A percentile compares a stretch with the other conserved stretches of the same genome.
Evolutionary conservation across 2,888 invertebrate genomes (phyloP).

Genomic region (Stenchaetothrips biformis): DNA sequence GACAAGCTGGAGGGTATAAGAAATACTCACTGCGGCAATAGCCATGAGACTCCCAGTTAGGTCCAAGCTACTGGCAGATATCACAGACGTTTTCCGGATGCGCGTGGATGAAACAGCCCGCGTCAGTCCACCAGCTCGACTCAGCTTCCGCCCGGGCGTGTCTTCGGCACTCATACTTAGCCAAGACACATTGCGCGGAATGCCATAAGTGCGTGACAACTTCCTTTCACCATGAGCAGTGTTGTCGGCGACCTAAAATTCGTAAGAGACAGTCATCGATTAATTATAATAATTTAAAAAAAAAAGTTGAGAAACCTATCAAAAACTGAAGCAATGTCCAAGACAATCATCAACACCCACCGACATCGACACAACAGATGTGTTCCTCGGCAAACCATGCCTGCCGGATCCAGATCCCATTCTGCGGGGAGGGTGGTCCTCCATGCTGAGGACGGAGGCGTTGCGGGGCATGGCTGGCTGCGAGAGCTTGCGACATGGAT

Average conservation of each 20-base stretch:
- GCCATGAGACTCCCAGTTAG: constrained; percentile 40
- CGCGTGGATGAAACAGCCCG: constrained; percentile 25
- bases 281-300: too few relatives aligned
- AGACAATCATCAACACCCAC: neutral
- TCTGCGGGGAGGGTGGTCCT: neutral
- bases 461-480: constrained; percentile 8
- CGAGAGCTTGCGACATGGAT: neutral
- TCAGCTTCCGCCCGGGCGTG: constrained; percentile 7
- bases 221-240: neutral
- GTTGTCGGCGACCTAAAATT: neutral
- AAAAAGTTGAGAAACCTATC: too few relatives aligned
- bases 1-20: constrained; percentile 20
- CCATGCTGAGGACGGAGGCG: neutral
- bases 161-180: constrained; percentile 3
- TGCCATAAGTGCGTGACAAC: neutral
- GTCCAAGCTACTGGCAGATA: constrained; percentile 36
- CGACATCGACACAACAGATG: neutral
- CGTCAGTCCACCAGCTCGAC: constrained; percentile 3
- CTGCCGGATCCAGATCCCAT: neutral
- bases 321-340: too few relatives aligned
- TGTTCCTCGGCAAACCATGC: neutral
- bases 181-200: constrained; percentile 26
- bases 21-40: constrained; percentile 38
- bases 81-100: constrained; percentile 33
- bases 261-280: too few relatives aligned